Base-by-base conservation (phyloP, 2,113 vertebrate species). In the Phrynosoma blainvillii region DNA sequence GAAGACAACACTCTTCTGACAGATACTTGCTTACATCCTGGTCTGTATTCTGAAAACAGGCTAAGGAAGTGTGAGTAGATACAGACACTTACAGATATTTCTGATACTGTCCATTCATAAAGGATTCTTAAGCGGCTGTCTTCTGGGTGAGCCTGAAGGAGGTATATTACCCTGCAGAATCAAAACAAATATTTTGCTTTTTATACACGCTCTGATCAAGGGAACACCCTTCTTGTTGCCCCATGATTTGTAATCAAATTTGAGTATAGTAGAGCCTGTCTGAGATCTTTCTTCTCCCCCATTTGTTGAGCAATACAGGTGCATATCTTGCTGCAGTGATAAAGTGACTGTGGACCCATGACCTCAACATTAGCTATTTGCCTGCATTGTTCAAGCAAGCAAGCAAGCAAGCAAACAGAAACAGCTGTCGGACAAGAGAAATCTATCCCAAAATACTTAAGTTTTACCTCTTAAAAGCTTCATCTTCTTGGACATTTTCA, bases 401-500 rank as follows among this genome's bases (percentile, higher is more conserved):
- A 36, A 36, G 36, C 36, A 36, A 36, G 2, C 36, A 36, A 82
- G 36, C 75, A 77, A 1, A 13, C 1, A 54, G 5, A 27, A 2
- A 20, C 16, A 21, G 54, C 16, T 47, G 47, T 47, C 47, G 7
- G 47, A 47, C 47, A 47, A 47, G 47, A 47, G 47, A 47, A 47
- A 47, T 7, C 47, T 6, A 47, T 47, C 47, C 4, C 47, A 47
- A 47, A 47, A 47, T 7, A 47, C 47, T 47, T 12, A 62, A 30
- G 1, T 12, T 70, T 0, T 92, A 99, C 99, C 98, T 98, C 95
- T 95, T 97, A 36, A 99, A 96, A n/a, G 97, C 96, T 90, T 98
- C 97, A 70, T 99, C 98, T 73, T 98, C 98, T 77, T 97, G 96
- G 1, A 97, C 93, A 52, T 97, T 97, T 88, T 90, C 91, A 91